Percentiles rank a stretch among this genome's conserved stretches.
These are phyloP conservation scores for Hiodon alosoides DNA, from an alignment of 2,113 vertebrate genomes.

Conservation along the genomic window DNA sequence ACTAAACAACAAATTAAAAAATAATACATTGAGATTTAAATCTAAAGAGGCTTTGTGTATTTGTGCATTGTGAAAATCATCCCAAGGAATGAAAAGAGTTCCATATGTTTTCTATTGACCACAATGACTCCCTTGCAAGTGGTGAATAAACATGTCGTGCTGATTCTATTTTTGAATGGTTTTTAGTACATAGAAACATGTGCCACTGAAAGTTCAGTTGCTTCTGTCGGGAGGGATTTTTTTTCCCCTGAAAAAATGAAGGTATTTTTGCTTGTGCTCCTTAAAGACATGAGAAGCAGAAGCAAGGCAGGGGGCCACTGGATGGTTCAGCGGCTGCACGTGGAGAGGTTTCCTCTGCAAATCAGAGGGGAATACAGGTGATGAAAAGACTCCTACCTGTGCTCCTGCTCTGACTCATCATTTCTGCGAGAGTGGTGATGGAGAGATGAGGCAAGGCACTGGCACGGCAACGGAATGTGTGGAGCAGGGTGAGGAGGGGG, in stretches of 20 bases:
- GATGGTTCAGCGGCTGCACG: too few relatives aligned
- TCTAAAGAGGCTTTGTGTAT: background rate
- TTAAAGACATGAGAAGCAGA: too few relatives aligned
- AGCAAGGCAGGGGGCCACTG: too few relatives aligned
- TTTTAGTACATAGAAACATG: background rate
- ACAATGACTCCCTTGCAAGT: background rate
- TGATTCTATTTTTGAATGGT: background rate
- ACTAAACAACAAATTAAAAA: constrained; percentile 5
- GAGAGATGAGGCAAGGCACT: too few relatives aligned
- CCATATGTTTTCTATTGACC: constrained; percentile 30
- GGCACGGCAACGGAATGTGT: too few relatives aligned
- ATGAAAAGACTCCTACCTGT: too few relatives aligned
- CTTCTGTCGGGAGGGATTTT: background rate
- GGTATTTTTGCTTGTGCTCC: too few relatives aligned
- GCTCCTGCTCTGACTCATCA: too few relatives aligned
- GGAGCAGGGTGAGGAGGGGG: too few relatives aligned
- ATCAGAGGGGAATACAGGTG: too few relatives aligned
- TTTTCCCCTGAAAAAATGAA: background rate
- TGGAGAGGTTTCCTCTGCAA: too few relatives aligned
- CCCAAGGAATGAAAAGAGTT: background rate
- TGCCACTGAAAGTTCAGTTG: background rate
- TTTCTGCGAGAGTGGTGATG: too few relatives aligned
- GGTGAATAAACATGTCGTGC: constrained; percentile 1
- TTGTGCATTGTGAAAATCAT: background rate
- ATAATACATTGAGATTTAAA: background rate